Percentiles rank a stretch among this genome's conserved stretches.
These are phyloP conservation scores for Cheilinus undulatus DNA, from an alignment of 2,113 vertebrate species.

Conservation along the genomic window DNA sequence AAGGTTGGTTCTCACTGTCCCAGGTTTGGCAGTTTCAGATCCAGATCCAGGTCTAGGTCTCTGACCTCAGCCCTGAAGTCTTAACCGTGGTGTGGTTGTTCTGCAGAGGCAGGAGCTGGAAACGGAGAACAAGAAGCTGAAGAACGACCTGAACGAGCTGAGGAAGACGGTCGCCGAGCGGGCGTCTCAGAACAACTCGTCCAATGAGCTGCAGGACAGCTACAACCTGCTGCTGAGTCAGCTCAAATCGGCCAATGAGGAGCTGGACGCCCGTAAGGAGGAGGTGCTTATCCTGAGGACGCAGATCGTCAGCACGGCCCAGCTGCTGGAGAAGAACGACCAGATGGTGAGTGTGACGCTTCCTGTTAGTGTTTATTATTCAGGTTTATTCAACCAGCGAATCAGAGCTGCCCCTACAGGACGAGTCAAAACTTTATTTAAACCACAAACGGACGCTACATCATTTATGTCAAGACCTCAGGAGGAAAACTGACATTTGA, in stretches of 20 bases:
- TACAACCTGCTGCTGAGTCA: constrained; percentile 91
- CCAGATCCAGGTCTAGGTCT: neutral
- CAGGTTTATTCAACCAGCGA: no score
- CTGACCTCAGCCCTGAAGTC: neutral
- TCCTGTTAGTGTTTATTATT: no score
- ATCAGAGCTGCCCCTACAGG: no score
- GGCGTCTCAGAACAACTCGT: constrained; percentile 73
- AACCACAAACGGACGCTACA: no score
- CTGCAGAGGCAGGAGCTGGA: constrained; percentile 95
- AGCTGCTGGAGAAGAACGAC: constrained; percentile 73
- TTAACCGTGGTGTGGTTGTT: neutral
- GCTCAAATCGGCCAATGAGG: constrained; percentile 90
- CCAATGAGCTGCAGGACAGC: constrained; percentile 81
- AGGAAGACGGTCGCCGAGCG: constrained; percentile 83
- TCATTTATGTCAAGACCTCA: no score
- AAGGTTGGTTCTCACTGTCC: constrained; percentile 83
- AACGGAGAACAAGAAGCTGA: constrained; percentile 95
- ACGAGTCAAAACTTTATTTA: no score
- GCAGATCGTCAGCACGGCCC: constrained; percentile 88
- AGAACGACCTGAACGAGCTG: constrained; percentile 94
- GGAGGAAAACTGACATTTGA: no score
- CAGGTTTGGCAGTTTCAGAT: neutral
- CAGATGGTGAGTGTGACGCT: constrained; percentile 70
- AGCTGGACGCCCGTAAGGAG: constrained; percentile 95
- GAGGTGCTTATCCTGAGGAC: constrained; percentile 94